Evolutionary conservation across 1,140 invertebrate genomes (phyloP).

Genomic region (Bombus picipes): DNA sequence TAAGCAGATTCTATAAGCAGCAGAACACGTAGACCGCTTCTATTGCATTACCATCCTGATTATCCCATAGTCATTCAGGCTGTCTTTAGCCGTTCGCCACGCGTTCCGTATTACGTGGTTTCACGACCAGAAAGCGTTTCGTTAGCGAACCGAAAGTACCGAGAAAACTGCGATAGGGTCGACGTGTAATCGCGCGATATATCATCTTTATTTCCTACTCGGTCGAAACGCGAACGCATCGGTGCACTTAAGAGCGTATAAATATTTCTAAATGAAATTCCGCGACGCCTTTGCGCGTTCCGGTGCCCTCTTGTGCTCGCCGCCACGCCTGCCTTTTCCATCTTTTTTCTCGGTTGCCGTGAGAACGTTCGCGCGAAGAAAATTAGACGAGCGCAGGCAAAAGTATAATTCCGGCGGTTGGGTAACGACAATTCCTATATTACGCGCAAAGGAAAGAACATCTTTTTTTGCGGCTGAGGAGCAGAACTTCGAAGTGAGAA

Average conservation of each 20-base stretch:
- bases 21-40: conserved; percentile 72
- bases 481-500: not conserved
- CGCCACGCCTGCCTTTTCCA: not conserved
- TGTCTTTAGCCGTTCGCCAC: conserved; percentile 37
- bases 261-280: conserved; percentile 50
- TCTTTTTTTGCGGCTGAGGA: not conserved
- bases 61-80: conserved; percentile 66
- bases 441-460: not conserved
- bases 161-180: conserved; percentile 41
- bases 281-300: conserved; percentile 17
- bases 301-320: too few relatives aligned
- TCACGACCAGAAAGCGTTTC: conserved; percentile 26
- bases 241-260: conserved; percentile 37
- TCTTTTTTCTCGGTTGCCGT: not conserved
- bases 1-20: conserved; percentile 73
- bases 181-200: conserved; percentile 36
- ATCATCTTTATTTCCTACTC: conserved; percentile 45
- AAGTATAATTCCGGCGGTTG: too few relatives aligned
- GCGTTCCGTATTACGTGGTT: conserved; percentile 29
- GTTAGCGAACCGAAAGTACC: conserved; percentile 27
- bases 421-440: not conserved
- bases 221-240: conserved; percentile 15
- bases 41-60: conserved; percentile 75
- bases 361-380: not conserved
- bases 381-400: too few relatives aligned